These are phyloP conservation scores for Morinoia aosen DNA, from an alignment of 2,888 invertebrate species.

Conservation along the genomic window DNA sequence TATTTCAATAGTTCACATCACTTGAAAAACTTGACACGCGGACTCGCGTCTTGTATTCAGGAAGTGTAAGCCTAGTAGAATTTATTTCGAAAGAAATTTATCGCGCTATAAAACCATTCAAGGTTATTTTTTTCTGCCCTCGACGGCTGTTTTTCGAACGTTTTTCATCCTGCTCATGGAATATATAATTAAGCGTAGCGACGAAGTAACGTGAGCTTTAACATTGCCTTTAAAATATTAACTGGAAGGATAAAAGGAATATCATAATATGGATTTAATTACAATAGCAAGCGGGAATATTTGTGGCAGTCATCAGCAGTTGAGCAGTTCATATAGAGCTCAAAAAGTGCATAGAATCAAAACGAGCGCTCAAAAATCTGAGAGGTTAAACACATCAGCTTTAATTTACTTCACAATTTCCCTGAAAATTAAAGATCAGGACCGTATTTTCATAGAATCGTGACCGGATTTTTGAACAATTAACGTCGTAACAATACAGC, in stretches of 20 bases:
- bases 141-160: no score
- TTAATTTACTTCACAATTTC: no score
- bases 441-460: no score
- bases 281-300: neutral
- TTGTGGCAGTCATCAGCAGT: neutral
- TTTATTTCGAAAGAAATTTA: neutral
- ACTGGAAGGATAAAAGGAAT: neutral
- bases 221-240: neutral
- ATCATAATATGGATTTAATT: neutral
- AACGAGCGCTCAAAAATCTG: no score
- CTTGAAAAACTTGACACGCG: neutral
- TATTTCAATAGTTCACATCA: neutral
- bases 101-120: neutral
- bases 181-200: neutral
- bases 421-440: no score
- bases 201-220: neutral
- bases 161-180: neutral
- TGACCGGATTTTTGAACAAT: no score
- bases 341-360: neutral
- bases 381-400: no score
- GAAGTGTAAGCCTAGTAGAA: neutral
- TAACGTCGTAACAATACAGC: no score
- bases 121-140: neutral
- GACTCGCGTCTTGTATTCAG: neutral
- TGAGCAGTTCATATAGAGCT: neutral